Evolutionary conservation across 2,888 invertebrate species (phyloP), one percentile per base, ranked within the genome.

Genomic region (Drosophila birchii): DNA sequence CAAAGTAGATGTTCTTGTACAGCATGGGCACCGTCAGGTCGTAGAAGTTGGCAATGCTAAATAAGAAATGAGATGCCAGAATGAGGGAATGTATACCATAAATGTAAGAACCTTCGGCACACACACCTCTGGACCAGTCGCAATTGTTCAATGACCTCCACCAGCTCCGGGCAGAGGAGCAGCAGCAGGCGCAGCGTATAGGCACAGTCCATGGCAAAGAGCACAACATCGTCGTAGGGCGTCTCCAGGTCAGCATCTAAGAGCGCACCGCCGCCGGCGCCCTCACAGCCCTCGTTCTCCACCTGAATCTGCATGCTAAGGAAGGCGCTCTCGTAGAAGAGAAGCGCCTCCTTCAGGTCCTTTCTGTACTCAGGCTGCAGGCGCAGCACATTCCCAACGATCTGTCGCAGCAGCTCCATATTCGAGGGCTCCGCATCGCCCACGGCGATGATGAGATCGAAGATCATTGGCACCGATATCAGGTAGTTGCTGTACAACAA

Each of bases 391-490:
- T 94, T 94, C 0, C 93, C 93, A 38, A 97, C 89, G 78, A 97
- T 94, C 80, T 94, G 94, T 0, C 93, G 91, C 16, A 97, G 93
- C 45, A 96, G 93, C 1, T 90, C 87, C 0, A 92, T 86, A 88
- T 97, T 97, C 6, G 92, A 88, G 0, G 92, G 89, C 89, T 96
- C 96, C 55, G 94, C 94, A 53, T 94, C 93, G 0, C 96, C 96
- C 80, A 96, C 97, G 11, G 96, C 93, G 44, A 95, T 93, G 87
- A 96, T 95, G 14, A 97, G 91, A 90, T 97, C 97, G 93, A 96
- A 95, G 58, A 97, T 92, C 88, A 96, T 95, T 0, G 97, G 96
- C 76, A 97, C 94, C n/a, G 97, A 96, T 83, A 97, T 95, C 76
- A 98, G 93, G 91, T 95, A 97, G 80, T 96, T 95, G 71, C 96